These are phyloP conservation scores for Corythoichthys intestinalis DNA, from an alignment of 2,113 vertebrate species.

Conservation along the genomic window DNA sequence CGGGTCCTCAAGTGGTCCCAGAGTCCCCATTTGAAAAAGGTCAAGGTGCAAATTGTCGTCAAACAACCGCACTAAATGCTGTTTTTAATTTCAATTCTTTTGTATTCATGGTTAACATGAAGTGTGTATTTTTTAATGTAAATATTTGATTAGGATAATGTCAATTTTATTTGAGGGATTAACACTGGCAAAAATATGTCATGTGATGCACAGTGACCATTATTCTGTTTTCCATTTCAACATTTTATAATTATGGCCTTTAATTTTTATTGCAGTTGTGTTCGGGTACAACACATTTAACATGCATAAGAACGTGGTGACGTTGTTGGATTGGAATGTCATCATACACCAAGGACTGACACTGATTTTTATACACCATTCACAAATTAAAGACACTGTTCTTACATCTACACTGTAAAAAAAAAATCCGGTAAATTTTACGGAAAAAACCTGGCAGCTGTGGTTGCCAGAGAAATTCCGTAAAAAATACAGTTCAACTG, in stretches of 20 bases:
- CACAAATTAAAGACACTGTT: not conserved
- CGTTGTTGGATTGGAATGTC: not conserved
- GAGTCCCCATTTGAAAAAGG: not conserved
- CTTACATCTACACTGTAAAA: too few relatives aligned
- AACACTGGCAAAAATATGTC: not conserved
- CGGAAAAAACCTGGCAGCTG: too few relatives aligned
- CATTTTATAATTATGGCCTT: not conserved
- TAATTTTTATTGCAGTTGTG: not conserved
- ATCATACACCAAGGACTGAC: not conserved
- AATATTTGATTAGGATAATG: not conserved
- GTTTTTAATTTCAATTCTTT: too few relatives aligned
- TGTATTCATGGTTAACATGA: too few relatives aligned
- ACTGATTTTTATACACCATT: too few relatives aligned
- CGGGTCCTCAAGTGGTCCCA: not conserved
- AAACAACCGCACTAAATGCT: too few relatives aligned
- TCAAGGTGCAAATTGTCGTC: not conserved
- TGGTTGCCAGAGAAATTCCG: too few relatives aligned
- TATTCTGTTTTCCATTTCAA: too few relatives aligned
- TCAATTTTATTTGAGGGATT: not conserved
- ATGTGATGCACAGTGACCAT: not conserved
- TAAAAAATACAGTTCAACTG: too few relatives aligned
- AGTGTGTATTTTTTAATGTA: not conserved
- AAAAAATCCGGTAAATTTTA: too few relatives aligned
- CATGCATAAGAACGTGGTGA: not conserved
- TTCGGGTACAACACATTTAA: too few relatives aligned